These are phyloP conservation scores for Copidosoma floridanum DNA, from an alignment of 1,140 invertebrate species.

Conservation along the genomic window DNA sequence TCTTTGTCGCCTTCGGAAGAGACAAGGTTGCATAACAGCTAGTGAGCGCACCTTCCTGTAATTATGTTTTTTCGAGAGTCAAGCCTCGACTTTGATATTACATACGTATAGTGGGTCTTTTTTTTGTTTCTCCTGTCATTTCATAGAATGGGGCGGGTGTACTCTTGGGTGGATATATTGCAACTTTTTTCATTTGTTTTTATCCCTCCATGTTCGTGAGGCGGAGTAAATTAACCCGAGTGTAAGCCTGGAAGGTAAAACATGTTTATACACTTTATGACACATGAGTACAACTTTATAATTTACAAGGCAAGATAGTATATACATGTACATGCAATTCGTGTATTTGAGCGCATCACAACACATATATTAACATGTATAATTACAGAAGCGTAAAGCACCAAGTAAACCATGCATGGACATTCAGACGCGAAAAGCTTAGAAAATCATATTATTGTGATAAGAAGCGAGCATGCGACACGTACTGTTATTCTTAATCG, in stretches of 20 bases:
- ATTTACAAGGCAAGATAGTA: not conserved
- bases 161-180: no score
- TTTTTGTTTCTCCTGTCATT: no score
- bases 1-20: not conserved
- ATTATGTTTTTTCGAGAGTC: not conserved
- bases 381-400: constrained; percentile 1
- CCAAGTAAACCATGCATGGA: not conserved
- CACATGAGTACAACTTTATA: not conserved
- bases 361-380: not conserved
- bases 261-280: not conserved
- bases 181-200: no score
- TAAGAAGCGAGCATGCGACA: constrained; percentile 24
- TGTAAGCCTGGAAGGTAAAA: not conserved
- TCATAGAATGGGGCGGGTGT: no score
- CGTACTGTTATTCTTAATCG: no score
- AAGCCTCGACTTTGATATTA: not conserved
- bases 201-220: no score
- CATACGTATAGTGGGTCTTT: no score
- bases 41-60: not conserved
- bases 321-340: not conserved
- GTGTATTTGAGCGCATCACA: no score
- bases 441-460: constrained; percentile 14
- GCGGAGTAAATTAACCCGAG: no score
- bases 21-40: not conserved
- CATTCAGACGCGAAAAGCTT: constrained; percentile 1